Evolutionary conservation across 2,888 invertebrate genomes (phyloP).

Genomic region (Plemyria rubiginata): DNA sequence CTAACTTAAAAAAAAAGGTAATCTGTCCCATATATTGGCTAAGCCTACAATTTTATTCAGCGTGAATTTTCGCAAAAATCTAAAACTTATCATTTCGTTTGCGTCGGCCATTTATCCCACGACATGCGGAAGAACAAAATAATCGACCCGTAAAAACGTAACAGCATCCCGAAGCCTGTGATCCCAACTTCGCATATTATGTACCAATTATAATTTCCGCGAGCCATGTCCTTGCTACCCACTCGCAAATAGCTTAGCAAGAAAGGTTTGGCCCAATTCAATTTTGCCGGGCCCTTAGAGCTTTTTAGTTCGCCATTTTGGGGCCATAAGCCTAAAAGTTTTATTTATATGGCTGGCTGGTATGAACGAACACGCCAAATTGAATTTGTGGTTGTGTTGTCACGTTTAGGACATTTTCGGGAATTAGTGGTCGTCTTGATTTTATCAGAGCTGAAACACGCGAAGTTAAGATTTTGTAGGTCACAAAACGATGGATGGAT

Average conservation of each 20-base stretch:
- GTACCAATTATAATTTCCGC: slow-evolving; percentile 76
- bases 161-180: slow-evolving; percentile 54
- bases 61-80: slow-evolving; percentile 10
- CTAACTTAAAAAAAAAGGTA: no score
- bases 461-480: slow-evolving; percentile 7
- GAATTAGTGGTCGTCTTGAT: slow-evolving; percentile 30
- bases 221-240: slow-evolving; percentile 66
- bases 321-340: slow-evolving; percentile 61
- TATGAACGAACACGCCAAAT: slow-evolving; percentile 36
- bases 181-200: slow-evolving; percentile 72
- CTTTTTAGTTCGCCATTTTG: slow-evolving; percentile 69
- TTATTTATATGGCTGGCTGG: slow-evolving; percentile 51
- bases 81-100: slow-evolving; percentile 19
- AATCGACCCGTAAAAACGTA: slow-evolving; percentile 57
- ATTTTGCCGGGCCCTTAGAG: slow-evolving; percentile 70
- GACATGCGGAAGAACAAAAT: slow-evolving; percentile 47
- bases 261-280: slow-evolving; percentile 73
- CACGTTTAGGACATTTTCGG: slow-evolving; percentile 26
- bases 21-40: no score
- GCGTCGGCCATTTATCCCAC: slow-evolving; percentile 21
- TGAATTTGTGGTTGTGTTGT: slow-evolving; percentile 34
- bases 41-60: neutral
- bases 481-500: neutral
- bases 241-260: slow-evolving; percentile 77
- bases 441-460: slow-evolving; percentile 23